Evolutionary conservation across 2,797 vertebrate genomes (phyloP).

Genomic region (Gymnothorax javanicus): DNA sequence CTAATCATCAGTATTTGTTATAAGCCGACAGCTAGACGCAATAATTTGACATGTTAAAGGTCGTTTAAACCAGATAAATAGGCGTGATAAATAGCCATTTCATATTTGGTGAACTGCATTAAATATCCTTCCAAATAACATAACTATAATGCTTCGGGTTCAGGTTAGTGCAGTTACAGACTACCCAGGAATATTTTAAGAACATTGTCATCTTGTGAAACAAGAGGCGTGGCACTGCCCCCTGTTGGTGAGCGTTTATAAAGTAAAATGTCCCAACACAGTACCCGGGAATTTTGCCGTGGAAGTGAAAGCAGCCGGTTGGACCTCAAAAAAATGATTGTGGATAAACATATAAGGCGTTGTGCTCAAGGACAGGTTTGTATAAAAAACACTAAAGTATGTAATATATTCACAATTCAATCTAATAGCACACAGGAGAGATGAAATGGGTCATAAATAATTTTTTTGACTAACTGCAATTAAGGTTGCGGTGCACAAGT

Average conservation of each 20-base stretch:
- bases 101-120: not conserved
- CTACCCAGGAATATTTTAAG: not conserved
- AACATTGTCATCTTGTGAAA: not conserved
- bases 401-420: not conserved
- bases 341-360: no score
- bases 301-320: not conserved
- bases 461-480: not conserved
- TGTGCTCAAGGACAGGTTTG: no score
- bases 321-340: no score
- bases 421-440: not conserved
- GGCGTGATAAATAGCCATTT: not conserved
- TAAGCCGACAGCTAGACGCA: not conserved
- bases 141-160: not conserved
- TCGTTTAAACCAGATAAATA: not conserved
- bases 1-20: not conserved
- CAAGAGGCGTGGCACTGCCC: slow-evolving; percentile 54
- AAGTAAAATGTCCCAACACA: not conserved
- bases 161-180: not conserved
- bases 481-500: not conserved
- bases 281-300: not conserved
- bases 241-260: slow-evolving; percentile 30
- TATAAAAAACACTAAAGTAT: no score
- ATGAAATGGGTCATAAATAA: not conserved
- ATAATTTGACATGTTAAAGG: not conserved
- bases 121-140: not conserved